Evolutionary conservation across 35 echinoderm and acorn worm species (phyloP), one percentile per base, ranked within the genome.

Genomic region (Apostichopus japonicus): DNA sequence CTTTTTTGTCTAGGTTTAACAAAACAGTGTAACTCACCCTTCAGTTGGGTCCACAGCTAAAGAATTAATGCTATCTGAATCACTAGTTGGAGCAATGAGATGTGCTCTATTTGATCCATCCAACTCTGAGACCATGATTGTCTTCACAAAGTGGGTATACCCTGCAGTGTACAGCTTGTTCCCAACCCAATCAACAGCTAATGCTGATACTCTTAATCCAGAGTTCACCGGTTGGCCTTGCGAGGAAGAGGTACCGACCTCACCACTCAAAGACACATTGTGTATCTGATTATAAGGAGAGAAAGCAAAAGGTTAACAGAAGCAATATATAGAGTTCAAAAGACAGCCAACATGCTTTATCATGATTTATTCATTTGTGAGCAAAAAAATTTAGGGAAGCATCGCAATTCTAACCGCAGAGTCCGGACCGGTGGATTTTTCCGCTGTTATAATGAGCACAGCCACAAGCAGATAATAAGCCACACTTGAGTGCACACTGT

Each of bases 121-220:
- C 53, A 93, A 23, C 33, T 93, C 72, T 10, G 53, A 73, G 24
- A 93, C 76, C 4, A 51, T 33, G 3, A 93, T 75, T 27, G 24
- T 24, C 9, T 24, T 51, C 3, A 84, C 9, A 5, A 27, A 25
- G 24, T 54, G 53, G 1, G 1, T 33, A 33, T 33, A 33, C 53
- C 87, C 92, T 54, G 88, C n/a, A 25, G 72, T 88, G 72, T 93
- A 93, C 72, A 93, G 24, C 75, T 93, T 93, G 53, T 79, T 55
- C 13, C 65, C 53, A 88, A 93, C 79, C 92, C 92, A 93, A n/a
- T 93, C 92, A 4, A 93, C 83, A 0, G 72, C 84, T 11, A 83
- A 17, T 14, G 79, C 1, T 19, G 17, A 17, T 10, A 67, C 63
- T 8, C 4, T 2, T 9, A 67, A 9, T 8, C 63, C 10, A 11